Evolutionary conservation across 1,140 invertebrate genomes (phyloP), one percentile per base, ranked within the genome.

Genomic region (Liolophura sinensis): DNA sequence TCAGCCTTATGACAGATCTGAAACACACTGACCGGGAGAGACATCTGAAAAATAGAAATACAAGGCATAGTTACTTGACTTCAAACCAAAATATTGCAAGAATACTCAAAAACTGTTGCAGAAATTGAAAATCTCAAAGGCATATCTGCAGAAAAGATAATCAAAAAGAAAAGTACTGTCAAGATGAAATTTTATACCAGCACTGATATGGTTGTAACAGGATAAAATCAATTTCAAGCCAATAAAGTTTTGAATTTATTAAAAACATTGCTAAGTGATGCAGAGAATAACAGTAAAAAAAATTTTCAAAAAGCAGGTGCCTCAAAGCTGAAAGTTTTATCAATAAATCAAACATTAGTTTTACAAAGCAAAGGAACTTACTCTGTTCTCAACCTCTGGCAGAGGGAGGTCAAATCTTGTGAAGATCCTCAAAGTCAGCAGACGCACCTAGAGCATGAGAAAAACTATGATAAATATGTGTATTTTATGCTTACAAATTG

Each of bases 351-450:
- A 24, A 54, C 24, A 40, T 40, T 9, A 40, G 31, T 40, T 40
- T n/a, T 40, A 40, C 31, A 40, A 5, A 40, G 9, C 3, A 40
- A 40, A 40, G 31, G 31, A 40, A 46, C 63, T 31, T n/a, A 77
- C 77, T 22, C 50, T 80, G 78, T 87, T 85, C 74, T 85, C 75
- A 60, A 79, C 31, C 62, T 69, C 70, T 62, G 78, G 77, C 20
- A 79, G 64, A 54, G 63, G 80, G 40, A 73, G 77, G 62, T 90
- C 87, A 79, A 93, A 92, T 20, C 91, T 78, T 40, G 90, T 89
- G 73, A 93, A 89, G 46, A 93, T 89, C 73, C 92, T 90, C 1
- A 89, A 83, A 9, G 90, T 89, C 24, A 90, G 80, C 4, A 91
- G 78, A 18, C 93, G 87, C 18, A 92, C 83, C 87, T 90, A 80